A percentile compares a stretch with the other conserved stretches of the same genome.
Evolutionary conservation across 2,797 vertebrate species (phyloP).

Genomic region (Myotis planiceps): DNA sequence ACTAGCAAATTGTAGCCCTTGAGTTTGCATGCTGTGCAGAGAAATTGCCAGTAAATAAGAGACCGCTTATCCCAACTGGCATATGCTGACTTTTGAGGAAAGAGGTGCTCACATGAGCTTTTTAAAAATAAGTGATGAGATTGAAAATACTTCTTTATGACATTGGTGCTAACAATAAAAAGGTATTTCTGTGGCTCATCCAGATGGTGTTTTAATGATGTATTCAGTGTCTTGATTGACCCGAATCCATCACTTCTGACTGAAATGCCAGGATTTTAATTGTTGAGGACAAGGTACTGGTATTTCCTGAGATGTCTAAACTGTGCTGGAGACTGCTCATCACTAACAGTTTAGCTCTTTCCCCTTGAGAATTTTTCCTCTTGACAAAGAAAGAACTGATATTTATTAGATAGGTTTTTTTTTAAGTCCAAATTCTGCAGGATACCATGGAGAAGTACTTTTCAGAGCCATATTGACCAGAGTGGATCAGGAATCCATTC

Average conservation of each 20-base stretch:
- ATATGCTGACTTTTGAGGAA: conserved; percentile 45
- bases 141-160: conserved; percentile 41
- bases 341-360: conserved; percentile 18
- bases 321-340: background rate
- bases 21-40: background rate
- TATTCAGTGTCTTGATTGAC: conserved; percentile 9
- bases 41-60: conserved; percentile 41
- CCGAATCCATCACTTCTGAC: background rate
- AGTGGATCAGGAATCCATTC: background rate
- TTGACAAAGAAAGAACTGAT: background rate
- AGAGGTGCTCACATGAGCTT: background rate
- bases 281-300: background rate
- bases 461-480: background rate
- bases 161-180: conserved; percentile 31
- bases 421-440: conserved; percentile 25
- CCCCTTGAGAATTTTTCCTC: background rate
- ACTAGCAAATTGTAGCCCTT: conserved; percentile 2
- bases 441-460: conserved; percentile 8
- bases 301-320: background rate
- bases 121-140: conserved; percentile 60
- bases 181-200: conserved; percentile 36
- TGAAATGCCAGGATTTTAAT: conserved; percentile 45
- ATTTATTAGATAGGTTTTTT: conserved; percentile 14
- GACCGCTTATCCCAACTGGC: conserved; percentile 23
- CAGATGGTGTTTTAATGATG: conserved; percentile 13